Percentiles rank a stretch among this genome's conserved stretches.
phyloP scores from a whole-genome alignment of 2,888 invertebrate species.

The Rosalia funebris region DNA sequence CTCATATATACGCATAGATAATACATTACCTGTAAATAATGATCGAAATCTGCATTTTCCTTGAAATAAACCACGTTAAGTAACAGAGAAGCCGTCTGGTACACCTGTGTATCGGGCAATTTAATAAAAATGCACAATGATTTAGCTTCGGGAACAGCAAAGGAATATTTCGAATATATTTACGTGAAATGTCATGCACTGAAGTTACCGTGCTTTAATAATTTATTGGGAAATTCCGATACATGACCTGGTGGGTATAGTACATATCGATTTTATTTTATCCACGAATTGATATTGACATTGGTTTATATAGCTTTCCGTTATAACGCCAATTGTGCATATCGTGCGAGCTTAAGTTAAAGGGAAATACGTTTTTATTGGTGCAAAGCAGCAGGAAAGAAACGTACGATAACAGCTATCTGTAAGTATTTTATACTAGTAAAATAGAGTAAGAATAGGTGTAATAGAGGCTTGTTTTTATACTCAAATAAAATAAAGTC shows the following conservation, averaged over 20 bases:
- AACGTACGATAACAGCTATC: too few species aligned
- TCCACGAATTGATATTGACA: constrained; percentile 1
- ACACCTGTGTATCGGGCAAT: not conserved
- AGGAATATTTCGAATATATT: constrained; percentile 5
- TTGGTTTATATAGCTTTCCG: not conserved
- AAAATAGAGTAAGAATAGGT: too few species aligned
- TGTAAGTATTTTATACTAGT: too few species aligned
- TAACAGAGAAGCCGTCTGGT: constrained; percentile 5
- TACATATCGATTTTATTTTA: constrained; percentile 2
- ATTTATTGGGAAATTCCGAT: constrained; percentile 5
- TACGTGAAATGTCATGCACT: constrained; percentile 6
- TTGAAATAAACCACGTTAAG: constrained; percentile 3
- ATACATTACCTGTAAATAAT: constrained; percentile 9
- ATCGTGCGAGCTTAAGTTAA: constrained; percentile 1
- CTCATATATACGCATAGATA: not conserved
- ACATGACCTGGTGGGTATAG: not conserved
- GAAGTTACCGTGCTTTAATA: constrained; percentile 1
- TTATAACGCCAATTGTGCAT: not conserved
- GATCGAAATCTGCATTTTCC: constrained; percentile 11
- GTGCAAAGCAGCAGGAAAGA: too few species aligned
- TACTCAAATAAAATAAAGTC: too few species aligned
- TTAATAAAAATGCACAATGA: constrained; percentile 1
- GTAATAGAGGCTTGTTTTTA: too few species aligned
- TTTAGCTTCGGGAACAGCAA: not conserved
- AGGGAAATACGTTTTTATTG: too few species aligned